A percentile compares a stretch with the other conserved stretches of the same genome.
phyloP scores from a whole-genome alignment of 1,140 invertebrate species.

The Uloborus diversus region DNA sequence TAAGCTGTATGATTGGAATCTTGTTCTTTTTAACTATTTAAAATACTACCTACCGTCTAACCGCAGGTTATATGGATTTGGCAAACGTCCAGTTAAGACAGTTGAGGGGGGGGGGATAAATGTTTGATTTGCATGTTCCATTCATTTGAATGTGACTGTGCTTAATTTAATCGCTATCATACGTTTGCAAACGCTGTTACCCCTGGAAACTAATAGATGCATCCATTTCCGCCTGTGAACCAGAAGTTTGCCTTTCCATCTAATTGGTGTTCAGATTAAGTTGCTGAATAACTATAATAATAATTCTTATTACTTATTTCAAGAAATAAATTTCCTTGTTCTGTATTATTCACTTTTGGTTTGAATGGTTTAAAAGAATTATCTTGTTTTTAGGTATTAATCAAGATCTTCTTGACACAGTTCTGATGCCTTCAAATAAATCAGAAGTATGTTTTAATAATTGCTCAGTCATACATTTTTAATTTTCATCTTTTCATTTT shows the following conservation, averaged over 20 bases:
- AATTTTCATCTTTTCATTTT: background rate
- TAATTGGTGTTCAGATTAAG: background rate
- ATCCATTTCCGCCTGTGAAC: background rate
- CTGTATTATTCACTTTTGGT: background rate
- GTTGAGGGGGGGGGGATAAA: too few species aligned
- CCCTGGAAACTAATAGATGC: too few species aligned
- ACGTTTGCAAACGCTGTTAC: too few species aligned
- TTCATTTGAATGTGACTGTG: too few species aligned
- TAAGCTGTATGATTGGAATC: too few species aligned
- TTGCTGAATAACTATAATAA: background rate
- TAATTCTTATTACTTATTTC: background rate
- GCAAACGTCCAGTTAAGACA: too few species aligned
- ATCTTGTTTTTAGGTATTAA: conserved; percentile 73
- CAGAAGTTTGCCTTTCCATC: background rate
- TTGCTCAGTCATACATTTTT: background rate
- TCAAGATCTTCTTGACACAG: conserved; percentile 75
- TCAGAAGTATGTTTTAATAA: conserved; percentile 62
- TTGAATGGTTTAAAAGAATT: conserved; percentile 9
- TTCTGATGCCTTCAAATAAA: conserved; percentile 70
- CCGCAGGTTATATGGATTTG: too few species aligned
- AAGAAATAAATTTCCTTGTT: background rate
- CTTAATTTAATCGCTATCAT: too few species aligned
- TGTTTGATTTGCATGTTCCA: too few species aligned
- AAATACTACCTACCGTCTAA: too few species aligned
- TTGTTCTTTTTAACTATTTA: too few species aligned